Percentiles rank a stretch among this genome's conserved stretches.
Conservation (phyloP, 1,140 invertebrate genomes). For the Drosophila leontia region DNA sequence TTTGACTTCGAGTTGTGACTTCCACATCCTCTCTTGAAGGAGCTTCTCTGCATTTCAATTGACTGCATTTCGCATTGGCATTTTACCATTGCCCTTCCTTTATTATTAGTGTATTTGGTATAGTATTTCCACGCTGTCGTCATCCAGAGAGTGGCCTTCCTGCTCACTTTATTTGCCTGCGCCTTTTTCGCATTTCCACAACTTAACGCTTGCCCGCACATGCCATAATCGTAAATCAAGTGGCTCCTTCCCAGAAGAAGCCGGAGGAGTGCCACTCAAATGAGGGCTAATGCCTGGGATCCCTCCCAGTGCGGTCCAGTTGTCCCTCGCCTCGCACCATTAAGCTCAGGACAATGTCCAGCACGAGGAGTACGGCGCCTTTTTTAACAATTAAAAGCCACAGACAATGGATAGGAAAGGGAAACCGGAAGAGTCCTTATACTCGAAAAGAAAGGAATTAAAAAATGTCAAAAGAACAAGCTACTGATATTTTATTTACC, state of each 20-base stretch:
- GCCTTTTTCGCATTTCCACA: slow-evolving; percentile 52
- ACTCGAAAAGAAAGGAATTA: slow-evolving; percentile 1
- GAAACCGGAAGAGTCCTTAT: not conserved
- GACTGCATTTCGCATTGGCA: slow-evolving; percentile 61
- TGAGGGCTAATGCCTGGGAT: slow-evolving; percentile 24
- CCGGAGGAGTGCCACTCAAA: slow-evolving; percentile 25
- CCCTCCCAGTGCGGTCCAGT: slow-evolving; percentile 13
- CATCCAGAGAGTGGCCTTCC: slow-evolving; percentile 28
- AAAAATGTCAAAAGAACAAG: not conserved
- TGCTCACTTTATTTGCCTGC: slow-evolving; percentile 58
- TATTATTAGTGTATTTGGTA: slow-evolving; percentile 33
- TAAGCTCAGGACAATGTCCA: slow-evolving; percentile 51
- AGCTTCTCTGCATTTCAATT: slow-evolving; percentile 66
- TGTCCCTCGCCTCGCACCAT: slow-evolving; percentile 23
- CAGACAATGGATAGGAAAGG: not conserved
- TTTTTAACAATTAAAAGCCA: slow-evolving; percentile 54
- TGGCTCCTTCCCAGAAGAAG: slow-evolving; percentile 28
- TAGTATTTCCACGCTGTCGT: slow-evolving; percentile 10
- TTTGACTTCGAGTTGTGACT: slow-evolving; percentile 52
- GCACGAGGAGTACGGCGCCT: slow-evolving; percentile 38
- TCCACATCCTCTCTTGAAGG: slow-evolving; percentile 21
- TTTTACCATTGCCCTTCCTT: slow-evolving; percentile 14
- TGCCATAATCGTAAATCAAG: slow-evolving; percentile 67
- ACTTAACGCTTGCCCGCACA: slow-evolving; percentile 63
- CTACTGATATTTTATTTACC: not conserved